phyloP scores from a whole-genome alignment of 2,888 invertebrate genomes.

The Temnothorax ravouxi region DNA sequence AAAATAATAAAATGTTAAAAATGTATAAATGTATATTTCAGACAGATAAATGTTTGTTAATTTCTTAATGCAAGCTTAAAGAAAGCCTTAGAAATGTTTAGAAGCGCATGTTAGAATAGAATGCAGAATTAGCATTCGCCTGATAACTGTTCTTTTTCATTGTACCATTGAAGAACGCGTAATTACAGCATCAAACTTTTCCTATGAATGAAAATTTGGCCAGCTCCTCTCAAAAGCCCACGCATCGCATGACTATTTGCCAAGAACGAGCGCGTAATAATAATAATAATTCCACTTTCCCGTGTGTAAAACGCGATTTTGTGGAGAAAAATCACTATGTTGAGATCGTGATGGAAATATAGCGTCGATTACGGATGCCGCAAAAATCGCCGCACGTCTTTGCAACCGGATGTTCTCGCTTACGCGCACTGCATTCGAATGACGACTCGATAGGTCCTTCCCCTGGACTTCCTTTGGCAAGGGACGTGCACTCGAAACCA shows the following conservation, averaged over 20 bases:
- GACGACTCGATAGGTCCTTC: conserved; percentile 27
- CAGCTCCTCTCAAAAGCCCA: conserved; percentile 48
- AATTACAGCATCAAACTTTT: conserved; percentile 9
- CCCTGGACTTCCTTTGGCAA: conserved; percentile 45
- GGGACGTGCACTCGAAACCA: conserved; percentile 39
- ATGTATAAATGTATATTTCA: background rate
- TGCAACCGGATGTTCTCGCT: conserved; percentile 46
- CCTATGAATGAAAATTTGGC: conserved; percentile 74
- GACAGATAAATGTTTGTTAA: background rate
- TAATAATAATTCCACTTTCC: conserved; percentile 36
- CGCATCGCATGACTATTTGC: conserved; percentile 60
- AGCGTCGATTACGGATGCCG: conserved; percentile 26
- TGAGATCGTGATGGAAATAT: conserved; percentile 36
- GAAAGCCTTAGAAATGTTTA: background rate
- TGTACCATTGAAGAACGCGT: background rate
- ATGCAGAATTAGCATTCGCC: background rate
- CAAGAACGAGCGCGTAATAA: conserved; percentile 55
- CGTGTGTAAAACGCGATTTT: conserved; percentile 13
- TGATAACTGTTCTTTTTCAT: conserved; percentile 1
- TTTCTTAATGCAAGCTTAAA: background rate
- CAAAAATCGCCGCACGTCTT: conserved; percentile 51
- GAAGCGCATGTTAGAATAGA: background rate
- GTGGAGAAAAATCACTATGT: conserved; percentile 21
- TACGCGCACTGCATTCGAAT: conserved; percentile 62
- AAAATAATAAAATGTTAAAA: conserved; percentile 1